Percentiles rank a stretch among this genome's conserved stretches.
Conservation (phyloP, 1,140 invertebrate genomes). For the Zeugodacus cucurbitae region DNA sequence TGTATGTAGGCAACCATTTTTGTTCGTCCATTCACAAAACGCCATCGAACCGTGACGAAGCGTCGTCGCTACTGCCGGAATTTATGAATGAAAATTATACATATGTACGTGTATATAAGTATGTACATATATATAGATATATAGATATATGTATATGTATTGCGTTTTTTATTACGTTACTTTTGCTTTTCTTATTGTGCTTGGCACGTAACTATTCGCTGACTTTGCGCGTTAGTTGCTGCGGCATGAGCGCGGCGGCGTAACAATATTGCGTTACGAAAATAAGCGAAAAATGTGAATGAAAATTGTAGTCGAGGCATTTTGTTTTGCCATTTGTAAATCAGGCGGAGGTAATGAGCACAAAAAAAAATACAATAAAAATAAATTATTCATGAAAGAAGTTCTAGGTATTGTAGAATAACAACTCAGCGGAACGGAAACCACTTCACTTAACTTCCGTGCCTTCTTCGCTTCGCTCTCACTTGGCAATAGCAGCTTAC, state of each 20-base stretch:
- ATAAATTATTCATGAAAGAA: too few species aligned
- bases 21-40: conserved; percentile 18
- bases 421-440: background rate
- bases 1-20: background rate
- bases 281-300: conserved; percentile 24
- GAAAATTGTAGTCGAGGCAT: background rate
- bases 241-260: background rate
- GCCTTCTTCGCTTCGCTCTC: background rate
- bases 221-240: background rate
- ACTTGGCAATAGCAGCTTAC: too few species aligned
- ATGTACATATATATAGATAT: too few species aligned
- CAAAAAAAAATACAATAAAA: background rate
- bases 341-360: background rate
- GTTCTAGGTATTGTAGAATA: background rate
- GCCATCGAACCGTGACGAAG: conserved; percentile 6
- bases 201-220: conserved; percentile 25
- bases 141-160: background rate
- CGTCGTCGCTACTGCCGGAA: conserved; percentile 1
- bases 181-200: background rate
- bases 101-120: background rate
- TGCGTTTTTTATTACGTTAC: background rate
- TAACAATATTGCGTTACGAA: background rate
- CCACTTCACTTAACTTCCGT: background rate
- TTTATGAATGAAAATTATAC: conserved; percentile 14
- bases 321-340: conserved; percentile 4